Evolutionary conservation across 37 sponge, comb jelly and placozoan species (phyloP).

Genomic region (Ianthella basta): DNA sequence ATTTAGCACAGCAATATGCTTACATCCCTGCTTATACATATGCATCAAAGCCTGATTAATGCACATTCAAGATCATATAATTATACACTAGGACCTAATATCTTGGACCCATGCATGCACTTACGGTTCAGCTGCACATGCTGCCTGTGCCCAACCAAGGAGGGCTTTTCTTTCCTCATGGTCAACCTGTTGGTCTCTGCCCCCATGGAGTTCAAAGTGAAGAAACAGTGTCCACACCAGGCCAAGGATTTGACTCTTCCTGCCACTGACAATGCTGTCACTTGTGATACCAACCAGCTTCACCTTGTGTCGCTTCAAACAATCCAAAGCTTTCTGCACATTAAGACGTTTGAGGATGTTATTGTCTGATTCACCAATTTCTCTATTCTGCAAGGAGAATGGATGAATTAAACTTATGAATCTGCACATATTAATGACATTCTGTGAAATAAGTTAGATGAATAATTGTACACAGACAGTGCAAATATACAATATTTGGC

Average conservation of each 20-base stretch:
- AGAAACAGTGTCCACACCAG: slow-evolving; percentile 88
- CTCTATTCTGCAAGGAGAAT: slow-evolving; percentile 52
- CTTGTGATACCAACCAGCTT: slow-evolving; percentile 80
- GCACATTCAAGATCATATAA: no score
- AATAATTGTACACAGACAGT: no score
- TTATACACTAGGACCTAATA: no score
- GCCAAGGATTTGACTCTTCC: slow-evolving; percentile 80
- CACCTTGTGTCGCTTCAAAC: slow-evolving; percentile 59
- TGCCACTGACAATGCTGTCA: slow-evolving; percentile 80
- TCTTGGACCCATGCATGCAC: background rate
- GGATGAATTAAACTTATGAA: no score
- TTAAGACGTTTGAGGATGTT: slow-evolving; percentile 76
- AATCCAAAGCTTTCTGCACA: slow-evolving; percentile 65
- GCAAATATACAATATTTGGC: no score
- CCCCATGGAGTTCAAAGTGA: slow-evolving; percentile 72
- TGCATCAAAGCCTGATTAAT: no score
- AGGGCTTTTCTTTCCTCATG: slow-evolving; percentile 62
- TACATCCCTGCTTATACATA: no score
- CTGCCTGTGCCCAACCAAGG: slow-evolving; percentile 71
- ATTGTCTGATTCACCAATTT: slow-evolving; percentile 87
- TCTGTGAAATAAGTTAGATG: no score
- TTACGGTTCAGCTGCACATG: slow-evolving; percentile 40
- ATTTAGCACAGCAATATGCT: no score
- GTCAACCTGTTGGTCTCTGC: background rate
- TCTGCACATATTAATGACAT: no score